These are phyloP conservation scores for Opisthograptis luteolata DNA, from an alignment of 2,888 invertebrate species.

Conservation along the genomic window DNA sequence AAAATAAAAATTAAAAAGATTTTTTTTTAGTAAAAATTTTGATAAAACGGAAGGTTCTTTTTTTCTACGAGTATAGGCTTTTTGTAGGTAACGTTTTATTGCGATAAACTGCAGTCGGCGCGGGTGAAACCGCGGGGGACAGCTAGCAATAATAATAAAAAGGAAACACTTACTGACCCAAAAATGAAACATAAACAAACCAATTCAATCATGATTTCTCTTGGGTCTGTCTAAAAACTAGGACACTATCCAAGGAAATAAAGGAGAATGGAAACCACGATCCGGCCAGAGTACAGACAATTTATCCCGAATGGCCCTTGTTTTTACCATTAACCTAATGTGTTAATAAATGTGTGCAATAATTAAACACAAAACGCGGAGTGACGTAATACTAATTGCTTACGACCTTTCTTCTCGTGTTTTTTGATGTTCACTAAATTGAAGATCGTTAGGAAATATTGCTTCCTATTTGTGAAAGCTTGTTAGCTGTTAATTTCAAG, in stretches of 20 bases:
- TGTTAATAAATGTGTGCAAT: constrained; percentile 79
- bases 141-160: too few species aligned
- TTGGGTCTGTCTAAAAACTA: too few species aligned
- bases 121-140: too few species aligned
- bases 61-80: too few species aligned
- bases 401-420: constrained; percentile 46
- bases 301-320: constrained; percentile 73
- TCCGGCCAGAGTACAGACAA: constrained; percentile 52
- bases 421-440: constrained; percentile 22
- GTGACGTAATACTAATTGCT: constrained; percentile 69
- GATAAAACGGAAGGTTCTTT: too few species aligned
- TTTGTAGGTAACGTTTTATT: too few species aligned
- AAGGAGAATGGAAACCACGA: constrained; percentile 9
- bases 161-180: too few species aligned
- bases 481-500: not conserved
- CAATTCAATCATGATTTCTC: too few species aligned
- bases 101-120: too few species aligned
- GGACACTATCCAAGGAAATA: constrained; percentile 5
- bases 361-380: constrained; percentile 72
- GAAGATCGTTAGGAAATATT: constrained; percentile 22
- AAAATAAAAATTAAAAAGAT: too few species aligned
- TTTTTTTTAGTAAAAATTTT: too few species aligned
- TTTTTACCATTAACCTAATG: constrained; percentile 79
- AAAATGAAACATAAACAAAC: too few species aligned
- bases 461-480: constrained; percentile 6